Conservation (phyloP, 2,113 vertebrate species). For the Nerophis lumbriciformis region DNA sequence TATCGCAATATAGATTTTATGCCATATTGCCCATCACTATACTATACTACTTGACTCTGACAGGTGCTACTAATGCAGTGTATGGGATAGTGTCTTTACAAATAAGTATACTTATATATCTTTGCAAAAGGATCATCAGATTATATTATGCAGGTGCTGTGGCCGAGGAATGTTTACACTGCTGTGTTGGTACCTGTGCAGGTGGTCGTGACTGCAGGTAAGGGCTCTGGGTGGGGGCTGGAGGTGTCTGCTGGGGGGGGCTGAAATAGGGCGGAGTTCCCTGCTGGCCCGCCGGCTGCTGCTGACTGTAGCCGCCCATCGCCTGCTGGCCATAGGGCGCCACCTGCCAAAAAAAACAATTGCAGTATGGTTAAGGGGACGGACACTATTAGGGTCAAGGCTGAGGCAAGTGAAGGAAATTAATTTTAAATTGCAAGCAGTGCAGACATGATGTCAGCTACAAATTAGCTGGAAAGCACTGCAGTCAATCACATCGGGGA, state of each 20-base stretch:
- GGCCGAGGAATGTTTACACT: not conserved
- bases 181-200: conserved; percentile 75
- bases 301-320: conserved; percentile 30
- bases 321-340: conserved; percentile 89
- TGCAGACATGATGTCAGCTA: not conserved
- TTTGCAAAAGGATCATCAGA: not conserved
- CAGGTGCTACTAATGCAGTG: no score
- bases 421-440: conserved; percentile 20
- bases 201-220: conserved; percentile 85
- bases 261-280: conserved; percentile 91
- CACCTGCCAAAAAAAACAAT: conserved; percentile 78
- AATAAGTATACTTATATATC: no score
- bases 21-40: no score
- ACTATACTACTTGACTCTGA: no score
- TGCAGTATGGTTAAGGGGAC: conserved; percentile 32
- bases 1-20: no score
- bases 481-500: not conserved
- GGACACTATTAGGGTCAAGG: conserved; percentile 18
- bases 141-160: not conserved
- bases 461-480: conserved; percentile 8
- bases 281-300: conserved; percentile 61
- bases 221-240: conserved; percentile 77
- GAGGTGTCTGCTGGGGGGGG: conserved; percentile 83
- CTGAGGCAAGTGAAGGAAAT: conserved; percentile 6
- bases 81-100: no score